These are phyloP conservation scores for Dryobates pubescens DNA, from an alignment of 2,797 vertebrate genomes.

Conservation along the genomic window DNA sequence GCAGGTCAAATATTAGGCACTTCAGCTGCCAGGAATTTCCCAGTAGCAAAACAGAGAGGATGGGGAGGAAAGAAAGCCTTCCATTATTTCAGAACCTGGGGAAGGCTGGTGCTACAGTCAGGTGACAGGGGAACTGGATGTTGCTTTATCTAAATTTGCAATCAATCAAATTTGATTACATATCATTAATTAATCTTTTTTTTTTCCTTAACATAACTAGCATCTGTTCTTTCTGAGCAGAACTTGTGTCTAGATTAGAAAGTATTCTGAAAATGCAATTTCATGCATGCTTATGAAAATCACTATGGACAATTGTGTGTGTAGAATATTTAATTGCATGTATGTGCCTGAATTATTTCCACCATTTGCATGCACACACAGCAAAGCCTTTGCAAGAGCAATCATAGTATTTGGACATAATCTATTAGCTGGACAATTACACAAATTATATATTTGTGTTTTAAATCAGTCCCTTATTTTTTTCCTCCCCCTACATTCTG, in stretches of 20 bases:
- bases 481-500: neutral
- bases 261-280: neutral
- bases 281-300: neutral
- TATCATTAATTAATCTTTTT: neutral
- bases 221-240: neutral
- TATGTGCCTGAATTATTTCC: neutral
- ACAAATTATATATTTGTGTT: slow-evolving; percentile 28
- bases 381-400: neutral
- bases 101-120: neutral
- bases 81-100: neutral
- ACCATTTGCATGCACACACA: neutral
- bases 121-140: neutral
- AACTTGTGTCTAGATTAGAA: neutral
- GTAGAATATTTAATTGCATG: neutral
- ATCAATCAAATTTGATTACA: neutral
- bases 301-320: neutral
- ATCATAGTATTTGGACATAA: slow-evolving; percentile 42
- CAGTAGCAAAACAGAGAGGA: neutral
- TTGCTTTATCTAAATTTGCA: neutral
- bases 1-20: slow-evolving; percentile 17
- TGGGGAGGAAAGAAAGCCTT: neutral
- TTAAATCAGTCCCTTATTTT: slow-evolving; percentile 9
- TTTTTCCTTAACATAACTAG: neutral
- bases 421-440: slow-evolving; percentile 38
- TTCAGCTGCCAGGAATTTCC: slow-evolving; percentile 9